phyloP scores from a whole-genome alignment of 2,113 vertebrate genomes.

The human (Homo sapiens) region GRCh38 chr2:4457501-4458000 shows the following conservation, averaged over 20 bases:
- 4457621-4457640: rapidly evolving
- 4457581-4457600: background rate
- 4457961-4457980: background rate
- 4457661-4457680: rapidly evolving
- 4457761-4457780: background rate
- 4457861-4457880: background rate
- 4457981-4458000: background rate
- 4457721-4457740: too few relatives aligned
- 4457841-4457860: background rate
- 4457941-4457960: background rate
- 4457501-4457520: background rate
- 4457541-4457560: background rate
- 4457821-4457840: background rate
- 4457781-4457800: rapidly evolving
- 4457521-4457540: background rate
- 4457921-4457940: background rate
- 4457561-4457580: too few relatives aligned
- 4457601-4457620: rapidly evolving
- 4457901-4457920: background rate
- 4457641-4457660: too few relatives aligned
- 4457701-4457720: too few relatives aligned
- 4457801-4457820: background rate
- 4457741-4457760: background rate
- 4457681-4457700: rapidly evolving
- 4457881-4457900: background rate